Base-by-base conservation (phyloP, 2,888 invertebrate genomes). In the Amphipyra berbera region DNA sequence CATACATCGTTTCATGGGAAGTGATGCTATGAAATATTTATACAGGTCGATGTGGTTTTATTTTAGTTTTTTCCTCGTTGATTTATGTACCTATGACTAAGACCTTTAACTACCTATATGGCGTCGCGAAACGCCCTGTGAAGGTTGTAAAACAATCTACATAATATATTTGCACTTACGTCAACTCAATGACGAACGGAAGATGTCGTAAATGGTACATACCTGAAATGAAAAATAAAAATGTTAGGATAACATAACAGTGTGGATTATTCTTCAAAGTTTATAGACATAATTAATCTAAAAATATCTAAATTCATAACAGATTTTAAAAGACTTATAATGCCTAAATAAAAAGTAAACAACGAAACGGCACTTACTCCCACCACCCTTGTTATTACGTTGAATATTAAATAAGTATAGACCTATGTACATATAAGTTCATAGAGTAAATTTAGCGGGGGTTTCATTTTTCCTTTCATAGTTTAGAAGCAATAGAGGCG, bases 401-500 rank as follows among this genome's bases (percentile, higher is more conserved):
- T 41, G 46, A 76, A 72, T 74, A 76, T 62, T 65, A 65, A 58
- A 71, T 69, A 71, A 73, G 68, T 65, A 72, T 50, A 78, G 68
- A 67, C 71, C 66, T 67, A 69, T 70, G 74, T 78, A 75, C 68
- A 75, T 67, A 73, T 53, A 65, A 61, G 52, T 59, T 60, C 47
- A 76, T 72, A 60, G 60, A 70, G 81, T 71, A 76, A 77, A 80
- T 78, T 71, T 69, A 44, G 56, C 45, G 50, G 46, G 40, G 60
- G 68, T 67, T 78, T 78, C 59, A 79, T 85, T 81, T 82, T 85
- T 83, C 78, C 76, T 79, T 83, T 78, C 73, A 82, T 78, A 80
- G 78, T 79, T 78, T 61, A 73, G 68, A 80, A 75, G 78, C 77
- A 81, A 85, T 76, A 80, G 75, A 79, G 71, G 68, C 61, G 55